phyloP scores from a whole-genome alignment of 2,888 invertebrate genomes.

The Apocheima hispidaria region DNA sequence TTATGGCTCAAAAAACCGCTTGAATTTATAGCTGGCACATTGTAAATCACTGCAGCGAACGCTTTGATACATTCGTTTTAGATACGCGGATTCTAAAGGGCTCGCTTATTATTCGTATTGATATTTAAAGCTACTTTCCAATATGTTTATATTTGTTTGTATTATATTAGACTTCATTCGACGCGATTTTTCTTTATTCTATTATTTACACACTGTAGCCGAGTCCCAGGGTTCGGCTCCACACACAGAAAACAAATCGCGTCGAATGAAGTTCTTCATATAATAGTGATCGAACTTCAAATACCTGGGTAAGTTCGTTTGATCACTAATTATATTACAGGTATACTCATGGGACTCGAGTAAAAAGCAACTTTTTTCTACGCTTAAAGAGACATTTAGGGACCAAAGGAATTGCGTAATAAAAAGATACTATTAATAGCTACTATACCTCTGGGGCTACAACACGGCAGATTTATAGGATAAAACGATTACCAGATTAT shows the following conservation, averaged over 20 bases:
- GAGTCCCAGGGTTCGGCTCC: too few relatives aligned
- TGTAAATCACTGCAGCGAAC: constrained; percentile 34
- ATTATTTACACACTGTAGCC: too few relatives aligned
- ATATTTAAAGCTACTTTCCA: neutral
- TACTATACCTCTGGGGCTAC: constrained; percentile 6
- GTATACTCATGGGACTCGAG: neutral
- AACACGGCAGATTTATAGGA: constrained; percentile 18
- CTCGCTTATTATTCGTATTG: constrained; percentile 19
- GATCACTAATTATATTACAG: too few relatives aligned
- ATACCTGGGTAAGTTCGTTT: too few relatives aligned
- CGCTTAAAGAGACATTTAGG: neutral
- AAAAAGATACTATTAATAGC: constrained; percentile 8
- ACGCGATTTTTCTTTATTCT: too few relatives aligned
- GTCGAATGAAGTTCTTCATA: too few relatives aligned
- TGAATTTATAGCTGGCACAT: constrained; percentile 38
- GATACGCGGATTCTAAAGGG: constrained; percentile 21
- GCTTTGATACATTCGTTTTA: constrained; percentile 36
- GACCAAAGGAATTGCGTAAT: neutral
- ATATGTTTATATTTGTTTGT: neutral
- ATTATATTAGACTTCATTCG: neutral
- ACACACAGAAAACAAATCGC: too few relatives aligned
- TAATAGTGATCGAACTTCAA: too few relatives aligned
- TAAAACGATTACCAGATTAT: constrained; percentile 20
- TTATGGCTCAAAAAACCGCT: constrained; percentile 29
- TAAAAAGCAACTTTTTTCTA: neutral